These are phyloP conservation scores for Deroplatys truncata DNA, from an alignment of 2,888 invertebrate species.

Conservation along the genomic window DNA sequence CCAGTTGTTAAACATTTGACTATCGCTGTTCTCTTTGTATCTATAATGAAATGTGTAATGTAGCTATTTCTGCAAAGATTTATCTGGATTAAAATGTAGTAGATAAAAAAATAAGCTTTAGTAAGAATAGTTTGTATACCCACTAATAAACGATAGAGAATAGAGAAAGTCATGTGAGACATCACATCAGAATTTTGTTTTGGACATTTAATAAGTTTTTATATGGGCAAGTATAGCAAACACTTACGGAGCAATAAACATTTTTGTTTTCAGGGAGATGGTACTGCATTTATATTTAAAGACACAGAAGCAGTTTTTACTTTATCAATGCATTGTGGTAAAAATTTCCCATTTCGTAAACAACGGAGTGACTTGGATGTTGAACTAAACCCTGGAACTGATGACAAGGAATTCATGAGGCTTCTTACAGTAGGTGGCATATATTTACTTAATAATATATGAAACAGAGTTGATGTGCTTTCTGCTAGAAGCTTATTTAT, in stretches of 20 bases:
- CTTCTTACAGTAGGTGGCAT: slow-evolving; percentile 25
- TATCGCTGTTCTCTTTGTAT: too few relatives aligned
- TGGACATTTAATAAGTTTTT: too few relatives aligned
- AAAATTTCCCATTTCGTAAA: slow-evolving; percentile 39
- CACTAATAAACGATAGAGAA: too few relatives aligned
- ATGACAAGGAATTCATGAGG: slow-evolving; percentile 32
- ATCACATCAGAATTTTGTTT: too few relatives aligned
- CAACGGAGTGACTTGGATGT: slow-evolving; percentile 39
- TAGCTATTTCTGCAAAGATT: too few relatives aligned
- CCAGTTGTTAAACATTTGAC: too few relatives aligned
- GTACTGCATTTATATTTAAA: slow-evolving; percentile 38
- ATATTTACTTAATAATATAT: background rate
- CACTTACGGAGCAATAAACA: background rate
- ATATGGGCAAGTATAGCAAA: too few relatives aligned
- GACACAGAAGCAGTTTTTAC: slow-evolving; percentile 37
- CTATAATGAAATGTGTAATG: too few relatives aligned
- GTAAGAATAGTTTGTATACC: too few relatives aligned
- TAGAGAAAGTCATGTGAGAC: too few relatives aligned
- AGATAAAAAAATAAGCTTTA: too few relatives aligned
- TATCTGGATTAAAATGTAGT: too few relatives aligned
- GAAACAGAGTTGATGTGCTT: background rate
- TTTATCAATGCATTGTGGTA: slow-evolving; percentile 39
- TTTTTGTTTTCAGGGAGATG: slow-evolving; percentile 38
- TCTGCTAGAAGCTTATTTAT: background rate
- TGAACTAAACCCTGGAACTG: slow-evolving; percentile 32